Base-by-base conservation (phyloP, 2,113 vertebrate species). In the Setophaga coronata region DNA sequence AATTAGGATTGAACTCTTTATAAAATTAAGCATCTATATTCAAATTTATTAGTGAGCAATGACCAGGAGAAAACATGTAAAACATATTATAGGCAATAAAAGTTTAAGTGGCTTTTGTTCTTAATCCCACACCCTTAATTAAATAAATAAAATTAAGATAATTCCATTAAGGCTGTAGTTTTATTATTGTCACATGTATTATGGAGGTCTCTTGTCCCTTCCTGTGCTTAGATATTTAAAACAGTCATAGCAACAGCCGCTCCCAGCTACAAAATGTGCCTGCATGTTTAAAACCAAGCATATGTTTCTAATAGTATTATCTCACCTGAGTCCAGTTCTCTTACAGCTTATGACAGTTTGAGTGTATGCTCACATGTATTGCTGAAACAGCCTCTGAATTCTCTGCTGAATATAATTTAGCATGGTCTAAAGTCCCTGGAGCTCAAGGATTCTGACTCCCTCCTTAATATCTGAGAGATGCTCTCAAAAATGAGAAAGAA, bases 231-330 rank as follows among this genome's bases (percentile, higher is more conserved):
- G 87, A 58, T 86, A 26, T 79, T 94, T 88, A 67, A 79, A 93
- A 50, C 8, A 78, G 45, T 73, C 3, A 3, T 42, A 94, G 78
- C 31, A 82, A 42, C 87, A 95, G 64, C 87, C 96, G 71, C 57
- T 95, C 40, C 74, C 8, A 12, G 25, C 69, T 76, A 67, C 54
- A 82, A 79, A 93, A 88, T 71, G 18, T 86, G 61, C 45, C 45
- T 72, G 43, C 40, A 69, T 89, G 33, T 95, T 95, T 91, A 78
- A 95, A 82, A 89, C n/a, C 29, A 82, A 95, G 50, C 79, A 87
- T 95, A 95, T 87, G 82, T 64, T 94, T 82, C 57, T 82, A 88
- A 85, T 45, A 58, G 58, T 58, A 50, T 61, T 81, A 43, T 81
- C 56, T 89, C 61, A 95, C 92, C 78, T 90, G 87, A 92, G 82